Base-by-base conservation (phyloP, 2,888 invertebrate genomes). In the Eristalis tenax region DNA sequence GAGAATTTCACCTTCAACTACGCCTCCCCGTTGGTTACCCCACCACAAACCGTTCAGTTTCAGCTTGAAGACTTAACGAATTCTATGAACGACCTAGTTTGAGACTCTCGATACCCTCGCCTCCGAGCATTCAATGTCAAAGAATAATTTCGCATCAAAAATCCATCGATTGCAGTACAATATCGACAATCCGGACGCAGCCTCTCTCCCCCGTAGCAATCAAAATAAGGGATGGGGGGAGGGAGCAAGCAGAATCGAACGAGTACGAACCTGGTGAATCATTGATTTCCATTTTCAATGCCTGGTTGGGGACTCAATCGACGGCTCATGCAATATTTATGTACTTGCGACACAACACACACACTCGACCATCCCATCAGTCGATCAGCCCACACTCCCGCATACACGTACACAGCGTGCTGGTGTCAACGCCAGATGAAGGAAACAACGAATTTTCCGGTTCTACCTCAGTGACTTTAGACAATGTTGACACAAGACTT, bases 401-500 rank as follows among this genome's bases (percentile, higher is more conserved):
- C 2, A 11, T 15, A 50, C 50, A 50, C 50, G 1, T n/a, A 50
- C 50, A 50, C 15, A 43, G 15, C 40, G 22, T 18, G 35, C 78
- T 40, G 56, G 18, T 66, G 71, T 66, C 79, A 68, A 15, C 59
- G 63, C 61, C 80, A 80, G 74, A 28, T 74, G 61, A 18, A 8
- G 61, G 40, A 73, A 40, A 76, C 64, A 80, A 80, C 63, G 56
- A 63, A 63, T 74, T 28, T 68, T 38, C 56, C 56, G 43, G 13
- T 75, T 66, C 65, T 43, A 69, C 76, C 66, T 71, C 40, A 56
- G 63, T 68, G 61, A 64, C 26, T 18, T 63, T 66, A 75, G 66
- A 64, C 65, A 71, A 68, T 61, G 69, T 81, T 75, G 77, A 82
- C 65, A 76, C 15, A 71, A 38, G 64, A 76, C 63, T 83, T 73